phyloP scores from a whole-genome alignment of 2,888 invertebrate species.

The Megalurothrips usitatus region DNA sequence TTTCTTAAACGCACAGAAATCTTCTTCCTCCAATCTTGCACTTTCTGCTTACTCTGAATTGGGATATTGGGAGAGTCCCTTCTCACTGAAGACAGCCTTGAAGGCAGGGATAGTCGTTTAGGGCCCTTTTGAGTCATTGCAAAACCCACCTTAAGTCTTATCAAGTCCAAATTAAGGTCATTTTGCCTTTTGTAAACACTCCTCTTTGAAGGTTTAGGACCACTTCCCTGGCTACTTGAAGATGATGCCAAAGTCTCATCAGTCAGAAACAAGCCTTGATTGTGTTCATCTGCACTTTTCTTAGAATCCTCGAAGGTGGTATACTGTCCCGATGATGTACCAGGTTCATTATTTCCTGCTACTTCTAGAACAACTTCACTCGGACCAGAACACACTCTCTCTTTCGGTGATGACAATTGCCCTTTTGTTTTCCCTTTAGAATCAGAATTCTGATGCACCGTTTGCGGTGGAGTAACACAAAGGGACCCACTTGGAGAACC shows the following conservation, averaged over 20 bases:
- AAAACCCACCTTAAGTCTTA: neutral
- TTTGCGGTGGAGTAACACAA: too few relatives aligned
- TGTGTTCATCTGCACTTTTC: conserved; percentile 4
- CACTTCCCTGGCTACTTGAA: neutral
- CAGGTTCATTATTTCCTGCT: too few relatives aligned
- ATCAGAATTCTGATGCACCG: too few relatives aligned
- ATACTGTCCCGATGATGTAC: too few relatives aligned
- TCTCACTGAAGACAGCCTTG: neutral
- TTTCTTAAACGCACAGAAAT: neutral
- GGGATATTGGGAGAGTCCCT: neutral
- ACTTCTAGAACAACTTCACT: too few relatives aligned
- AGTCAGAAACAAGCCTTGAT: neutral
- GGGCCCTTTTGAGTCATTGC: neutral
- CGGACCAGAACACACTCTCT: too few relatives aligned
- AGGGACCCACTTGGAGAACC: too few relatives aligned
- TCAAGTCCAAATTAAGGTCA: neutral
- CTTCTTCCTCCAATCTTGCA: conserved; percentile 15
- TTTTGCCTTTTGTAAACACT: neutral
- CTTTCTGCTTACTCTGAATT: neutral
- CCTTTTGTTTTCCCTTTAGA: too few relatives aligned
- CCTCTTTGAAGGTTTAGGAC: neutral
- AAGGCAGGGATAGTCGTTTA: neutral
- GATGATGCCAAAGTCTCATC: neutral
- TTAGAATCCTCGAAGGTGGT: neutral
- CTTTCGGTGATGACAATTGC: too few relatives aligned